These are phyloP conservation scores for Picus viridis DNA, from an alignment of 2,797 vertebrate genomes.

Conservation along the genomic window DNA sequence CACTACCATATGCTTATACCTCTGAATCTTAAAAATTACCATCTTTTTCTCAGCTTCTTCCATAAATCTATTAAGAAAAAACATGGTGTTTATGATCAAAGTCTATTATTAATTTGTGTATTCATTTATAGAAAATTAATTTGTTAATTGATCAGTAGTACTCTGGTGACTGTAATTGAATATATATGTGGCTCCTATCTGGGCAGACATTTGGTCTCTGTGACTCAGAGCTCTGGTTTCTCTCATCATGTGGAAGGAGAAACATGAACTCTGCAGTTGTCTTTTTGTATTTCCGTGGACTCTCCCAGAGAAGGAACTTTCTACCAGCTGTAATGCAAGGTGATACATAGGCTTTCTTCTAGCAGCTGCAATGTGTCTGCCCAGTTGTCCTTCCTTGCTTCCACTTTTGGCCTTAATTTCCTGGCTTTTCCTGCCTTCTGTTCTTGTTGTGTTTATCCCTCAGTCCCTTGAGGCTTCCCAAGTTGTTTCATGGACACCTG, in stretches of 20 bases:
- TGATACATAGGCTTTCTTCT: neutral
- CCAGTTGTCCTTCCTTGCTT: neutral
- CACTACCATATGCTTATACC: accelerated
- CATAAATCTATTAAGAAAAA: neutral
- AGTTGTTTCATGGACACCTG: neutral
- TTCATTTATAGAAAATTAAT: neutral
- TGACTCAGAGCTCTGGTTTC: neutral
- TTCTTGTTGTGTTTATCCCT: neutral
- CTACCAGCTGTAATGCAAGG: neutral
- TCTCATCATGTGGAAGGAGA: neutral
- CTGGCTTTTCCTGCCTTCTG: neutral
- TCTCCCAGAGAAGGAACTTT: neutral
- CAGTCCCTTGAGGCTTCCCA: too few relatives aligned
- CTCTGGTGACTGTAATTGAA: neutral
- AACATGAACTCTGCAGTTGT: neutral
- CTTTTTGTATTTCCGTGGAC: neutral
- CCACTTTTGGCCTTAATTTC: neutral
- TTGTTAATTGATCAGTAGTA: neutral
- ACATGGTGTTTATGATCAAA: neutral
- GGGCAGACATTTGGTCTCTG: neutral
- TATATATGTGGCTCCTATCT: neutral
- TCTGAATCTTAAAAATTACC: neutral
- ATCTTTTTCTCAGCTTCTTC: neutral
- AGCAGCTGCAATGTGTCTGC: neutral
- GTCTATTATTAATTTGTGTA: neutral